Conservation (phyloP, 2,797 vertebrate genomes). For the Acanthornis magna region DNA sequence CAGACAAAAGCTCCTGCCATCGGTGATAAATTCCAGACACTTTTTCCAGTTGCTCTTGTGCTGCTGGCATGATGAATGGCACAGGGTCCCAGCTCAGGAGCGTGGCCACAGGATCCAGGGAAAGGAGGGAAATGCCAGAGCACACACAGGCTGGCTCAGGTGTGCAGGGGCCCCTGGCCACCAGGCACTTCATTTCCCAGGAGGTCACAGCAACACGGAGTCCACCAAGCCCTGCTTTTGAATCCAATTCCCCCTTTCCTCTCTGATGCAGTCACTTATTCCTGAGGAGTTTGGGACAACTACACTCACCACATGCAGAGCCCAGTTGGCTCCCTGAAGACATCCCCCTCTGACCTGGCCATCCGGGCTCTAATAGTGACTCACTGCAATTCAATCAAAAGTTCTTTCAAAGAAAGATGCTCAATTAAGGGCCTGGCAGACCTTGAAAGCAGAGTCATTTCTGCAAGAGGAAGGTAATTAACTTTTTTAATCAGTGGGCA, state of each 20-base stretch:
- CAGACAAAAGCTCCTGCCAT: slow-evolving; percentile 33
- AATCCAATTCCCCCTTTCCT: not conserved
- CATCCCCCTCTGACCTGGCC: not conserved
- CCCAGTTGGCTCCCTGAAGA: not conserved
- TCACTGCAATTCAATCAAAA: not conserved
- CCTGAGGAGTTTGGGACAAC: not conserved
- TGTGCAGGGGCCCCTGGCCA: not conserved
- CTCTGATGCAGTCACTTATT: not conserved
- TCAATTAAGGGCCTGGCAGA: not conserved
- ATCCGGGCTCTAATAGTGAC: not conserved
- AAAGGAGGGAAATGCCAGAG: not conserved
- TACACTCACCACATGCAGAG: not conserved
- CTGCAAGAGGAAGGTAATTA: slow-evolving; percentile 26
- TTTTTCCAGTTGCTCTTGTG: slow-evolving; percentile 19
- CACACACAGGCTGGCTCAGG: not conserved
- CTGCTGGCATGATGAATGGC: not conserved
- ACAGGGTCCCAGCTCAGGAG: not conserved
- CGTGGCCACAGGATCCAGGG: fast-evolving
- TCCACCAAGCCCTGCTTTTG: not conserved
- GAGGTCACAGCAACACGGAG: fast-evolving
- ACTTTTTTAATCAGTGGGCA: slow-evolving; percentile 22
- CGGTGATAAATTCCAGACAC: slow-evolving; percentile 41
- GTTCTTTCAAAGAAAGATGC: not conserved
- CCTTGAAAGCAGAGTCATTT: not conserved
- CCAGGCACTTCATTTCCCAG: not conserved